A percentile compares a stretch with the other conserved stretches of the same genome.
phyloP scores from a whole-genome alignment of 2,888 invertebrate genomes.

The Didymodactylos carnosus region DNA sequence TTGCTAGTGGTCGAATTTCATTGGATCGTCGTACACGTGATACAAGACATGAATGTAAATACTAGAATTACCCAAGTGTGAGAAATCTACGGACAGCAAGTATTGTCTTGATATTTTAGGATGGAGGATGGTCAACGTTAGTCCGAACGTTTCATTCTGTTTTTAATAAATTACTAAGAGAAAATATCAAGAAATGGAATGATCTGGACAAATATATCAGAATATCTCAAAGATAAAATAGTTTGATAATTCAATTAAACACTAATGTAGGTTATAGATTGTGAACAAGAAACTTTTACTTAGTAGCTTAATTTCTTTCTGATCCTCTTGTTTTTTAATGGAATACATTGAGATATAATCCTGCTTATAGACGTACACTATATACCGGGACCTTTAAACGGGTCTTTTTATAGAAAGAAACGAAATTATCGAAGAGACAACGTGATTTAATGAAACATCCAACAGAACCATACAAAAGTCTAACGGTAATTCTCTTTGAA shows the following conservation, averaged over 20 bases:
- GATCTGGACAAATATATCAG: constrained; percentile 73
- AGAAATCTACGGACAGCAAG: constrained; percentile 59
- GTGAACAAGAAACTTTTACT: neutral
- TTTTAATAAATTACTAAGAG: constrained; percentile 43
- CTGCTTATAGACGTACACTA: constrained; percentile 52
- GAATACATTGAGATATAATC: constrained; percentile 72
- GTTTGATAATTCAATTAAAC: constrained; percentile 34
- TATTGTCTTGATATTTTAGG: constrained; percentile 83
- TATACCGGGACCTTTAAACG: constrained; percentile 86
- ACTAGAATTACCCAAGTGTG: constrained; percentile 63
- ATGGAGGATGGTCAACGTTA: constrained; percentile 39
- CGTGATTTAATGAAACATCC: constrained; percentile 53
- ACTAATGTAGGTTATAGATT: no score
- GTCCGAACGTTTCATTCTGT: constrained; percentile 34
- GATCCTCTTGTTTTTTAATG: constrained; percentile 40
- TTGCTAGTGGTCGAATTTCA: constrained; percentile 81
- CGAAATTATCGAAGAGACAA: constrained; percentile 69
- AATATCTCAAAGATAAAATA: constrained; percentile 67
- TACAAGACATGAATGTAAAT: constrained; percentile 64
- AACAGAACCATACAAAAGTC: constrained; percentile 74
- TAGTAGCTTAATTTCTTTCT: neutral
- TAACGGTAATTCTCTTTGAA: constrained; percentile 45
- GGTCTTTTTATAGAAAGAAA: constrained; percentile 98
- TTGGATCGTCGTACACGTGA: constrained; percentile 73
- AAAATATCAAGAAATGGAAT: constrained; percentile 57